Conservation (phyloP, 2,113 vertebrate species). For the Dasyprocta punctata region DNA sequence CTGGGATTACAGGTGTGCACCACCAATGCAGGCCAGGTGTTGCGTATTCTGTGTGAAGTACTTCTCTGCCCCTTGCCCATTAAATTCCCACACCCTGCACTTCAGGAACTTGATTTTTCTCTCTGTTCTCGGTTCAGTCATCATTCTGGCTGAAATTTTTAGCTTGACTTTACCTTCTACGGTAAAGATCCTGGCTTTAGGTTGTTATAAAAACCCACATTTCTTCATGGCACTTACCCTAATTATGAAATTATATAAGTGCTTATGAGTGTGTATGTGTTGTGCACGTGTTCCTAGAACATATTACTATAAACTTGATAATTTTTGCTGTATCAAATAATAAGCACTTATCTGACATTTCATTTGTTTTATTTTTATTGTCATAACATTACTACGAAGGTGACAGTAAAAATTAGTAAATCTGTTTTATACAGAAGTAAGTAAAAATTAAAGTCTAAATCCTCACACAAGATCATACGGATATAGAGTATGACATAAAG, state of each 20-base stretch:
- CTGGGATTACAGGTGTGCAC: not conserved
- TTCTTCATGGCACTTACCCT: not conserved
- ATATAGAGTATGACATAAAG: not conserved
- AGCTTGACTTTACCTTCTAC: not conserved
- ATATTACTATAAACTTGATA: not conserved
- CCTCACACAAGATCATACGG: not conserved
- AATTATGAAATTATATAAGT: not conserved
- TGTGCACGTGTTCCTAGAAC: not conserved
- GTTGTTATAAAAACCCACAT: not conserved
- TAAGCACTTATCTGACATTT: not conserved
- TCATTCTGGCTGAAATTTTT: not conserved
- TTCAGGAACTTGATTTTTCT: not conserved
- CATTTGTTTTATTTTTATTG: not conserved
- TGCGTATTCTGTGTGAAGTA: not conserved
- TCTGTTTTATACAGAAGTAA: not conserved
- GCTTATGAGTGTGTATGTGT: not conserved
- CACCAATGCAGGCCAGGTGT: not conserved
- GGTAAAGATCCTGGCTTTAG: not conserved
- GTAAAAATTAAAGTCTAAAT: constrained; percentile 12
- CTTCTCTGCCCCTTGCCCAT: not conserved
- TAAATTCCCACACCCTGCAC: not conserved
- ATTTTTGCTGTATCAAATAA: not conserved
- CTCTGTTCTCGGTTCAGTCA: not conserved
- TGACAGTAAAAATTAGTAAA: not conserved
- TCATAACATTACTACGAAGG: not conserved